A percentile compares a stretch with the other conserved stretches of the same genome.
These are phyloP conservation scores for Oxystoma pomonae DNA, from an alignment of 2,888 invertebrate genomes.

Conservation along the genomic window DNA sequence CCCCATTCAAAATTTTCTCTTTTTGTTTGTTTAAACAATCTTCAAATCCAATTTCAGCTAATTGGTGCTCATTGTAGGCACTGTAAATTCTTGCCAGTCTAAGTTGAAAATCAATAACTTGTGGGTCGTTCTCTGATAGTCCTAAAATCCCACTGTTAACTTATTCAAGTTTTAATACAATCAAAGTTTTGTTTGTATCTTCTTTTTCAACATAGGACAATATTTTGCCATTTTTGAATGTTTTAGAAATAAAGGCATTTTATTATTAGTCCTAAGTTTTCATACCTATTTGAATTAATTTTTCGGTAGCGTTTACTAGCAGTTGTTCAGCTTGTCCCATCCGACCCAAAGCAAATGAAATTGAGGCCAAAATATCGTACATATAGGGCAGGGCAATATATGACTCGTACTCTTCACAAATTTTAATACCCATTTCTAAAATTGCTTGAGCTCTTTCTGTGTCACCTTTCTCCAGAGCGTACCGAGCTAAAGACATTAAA, in stretches of 20 bases:
- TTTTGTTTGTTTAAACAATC: conserved; percentile 45
- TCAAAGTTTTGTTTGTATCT: too few species aligned
- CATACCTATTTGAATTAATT: conserved; percentile 39
- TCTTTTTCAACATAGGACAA: too few species aligned
- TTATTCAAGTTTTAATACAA: too few species aligned
- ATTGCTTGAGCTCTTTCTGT: conserved; percentile 43
- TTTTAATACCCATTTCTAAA: conserved; percentile 43
- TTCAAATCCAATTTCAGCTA: conserved; percentile 48
- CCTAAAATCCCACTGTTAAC: too few species aligned
- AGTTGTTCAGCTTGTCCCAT: conserved; percentile 44
- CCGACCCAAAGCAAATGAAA: conserved; percentile 45
- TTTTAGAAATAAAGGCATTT: too few species aligned
- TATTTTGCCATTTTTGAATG: too few species aligned
- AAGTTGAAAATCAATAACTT: conserved; percentile 47
- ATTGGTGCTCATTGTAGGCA: conserved; percentile 36
- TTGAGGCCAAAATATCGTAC: conserved; percentile 47
- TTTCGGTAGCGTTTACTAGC: conserved; percentile 43
- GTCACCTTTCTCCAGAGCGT: conserved; percentile 43
- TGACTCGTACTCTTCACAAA: conserved; percentile 44
- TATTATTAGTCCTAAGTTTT: too few species aligned
- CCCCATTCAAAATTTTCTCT: conserved; percentile 42
- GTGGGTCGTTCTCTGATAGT: conserved; percentile 41
- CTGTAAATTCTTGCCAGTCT: conserved; percentile 48
- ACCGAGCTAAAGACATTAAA: conserved; percentile 40
- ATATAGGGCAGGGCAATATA: conserved; percentile 43